A percentile compares a stretch with the other conserved stretches of the same genome.
Conservation (phyloP, 2,113 vertebrate species). For the Grus americana region DNA sequence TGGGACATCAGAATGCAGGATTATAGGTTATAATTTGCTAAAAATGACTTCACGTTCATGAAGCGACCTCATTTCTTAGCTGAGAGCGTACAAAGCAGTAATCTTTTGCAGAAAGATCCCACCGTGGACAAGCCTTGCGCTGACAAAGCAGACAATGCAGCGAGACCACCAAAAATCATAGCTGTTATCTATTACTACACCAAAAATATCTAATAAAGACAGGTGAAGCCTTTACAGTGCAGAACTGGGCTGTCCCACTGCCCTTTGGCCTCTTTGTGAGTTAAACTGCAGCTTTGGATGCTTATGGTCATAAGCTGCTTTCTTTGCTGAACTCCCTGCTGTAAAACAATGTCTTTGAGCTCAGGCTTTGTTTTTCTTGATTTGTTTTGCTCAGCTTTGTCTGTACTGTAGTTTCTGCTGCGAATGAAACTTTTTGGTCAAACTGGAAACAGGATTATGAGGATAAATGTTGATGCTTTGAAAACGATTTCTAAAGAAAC, state of each 20-base stretch:
- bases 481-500: background rate
- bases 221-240: background rate
- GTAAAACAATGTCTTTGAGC: background rate
- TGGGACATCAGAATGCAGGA: background rate
- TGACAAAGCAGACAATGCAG: background rate
- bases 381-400: background rate
- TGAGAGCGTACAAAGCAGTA: background rate
- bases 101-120: background rate
- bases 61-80: background rate
- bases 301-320: background rate
- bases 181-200: background rate
- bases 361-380: background rate
- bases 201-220: background rate
- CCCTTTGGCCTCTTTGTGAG: background rate
- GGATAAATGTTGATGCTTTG: background rate
- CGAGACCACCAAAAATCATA: background rate
- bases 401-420: background rate
- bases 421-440: background rate
- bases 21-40: background rate
- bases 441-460: background rate
- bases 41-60: fast-evolving
- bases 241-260: background rate
- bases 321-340: background rate
- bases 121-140: too few relatives aligned
- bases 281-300: background rate